These are phyloP conservation scores for Spodoptera litura DNA, from an alignment of 1,140 invertebrate species.

Conservation along the genomic window DNA sequence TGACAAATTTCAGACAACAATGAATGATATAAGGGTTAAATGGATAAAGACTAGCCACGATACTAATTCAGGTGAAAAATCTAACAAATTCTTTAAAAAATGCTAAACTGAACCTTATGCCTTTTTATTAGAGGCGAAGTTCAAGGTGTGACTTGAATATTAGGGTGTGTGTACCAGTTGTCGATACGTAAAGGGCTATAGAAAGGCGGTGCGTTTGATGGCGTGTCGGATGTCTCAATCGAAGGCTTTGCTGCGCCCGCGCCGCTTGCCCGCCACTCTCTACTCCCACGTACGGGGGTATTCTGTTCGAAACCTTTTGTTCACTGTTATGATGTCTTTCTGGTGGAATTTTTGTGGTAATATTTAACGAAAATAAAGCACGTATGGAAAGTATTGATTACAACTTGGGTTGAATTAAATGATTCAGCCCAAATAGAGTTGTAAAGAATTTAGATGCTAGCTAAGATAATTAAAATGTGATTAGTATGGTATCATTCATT, in stretches of 20 bases:
- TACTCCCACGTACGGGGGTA: constrained; percentile 63
- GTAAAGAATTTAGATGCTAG: not conserved
- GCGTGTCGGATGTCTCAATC: constrained; percentile 83
- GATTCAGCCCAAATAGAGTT: not conserved
- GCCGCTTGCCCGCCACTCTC: constrained; percentile 52
- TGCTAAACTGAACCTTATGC: constrained; percentile 46
- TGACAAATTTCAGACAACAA: constrained; percentile 82
- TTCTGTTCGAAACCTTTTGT: constrained; percentile 54
- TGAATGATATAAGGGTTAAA: constrained; percentile 81
- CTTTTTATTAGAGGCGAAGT: constrained; percentile 26
- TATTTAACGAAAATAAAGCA: constrained; percentile 31
- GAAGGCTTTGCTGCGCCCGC: constrained; percentile 77
- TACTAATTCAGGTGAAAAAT: constrained; percentile 35
- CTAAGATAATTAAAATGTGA: too few relatives aligned
- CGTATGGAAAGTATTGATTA: constrained; percentile 33
- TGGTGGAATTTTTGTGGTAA: constrained; percentile 36
- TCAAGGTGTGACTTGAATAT: not conserved
- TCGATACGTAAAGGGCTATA: constrained; percentile 76
- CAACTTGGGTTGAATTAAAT: constrained; percentile 1
- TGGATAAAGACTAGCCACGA: constrained; percentile 65
- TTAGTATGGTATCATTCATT: too few relatives aligned
- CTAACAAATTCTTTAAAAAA: constrained; percentile 19
- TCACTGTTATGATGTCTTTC: constrained; percentile 44
- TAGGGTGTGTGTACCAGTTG: constrained; percentile 60
- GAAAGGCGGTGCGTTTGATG: constrained; percentile 80